phyloP scores from a whole-genome alignment of 2,797 vertebrate genomes.

The Acanthopagrus latus region DNA sequence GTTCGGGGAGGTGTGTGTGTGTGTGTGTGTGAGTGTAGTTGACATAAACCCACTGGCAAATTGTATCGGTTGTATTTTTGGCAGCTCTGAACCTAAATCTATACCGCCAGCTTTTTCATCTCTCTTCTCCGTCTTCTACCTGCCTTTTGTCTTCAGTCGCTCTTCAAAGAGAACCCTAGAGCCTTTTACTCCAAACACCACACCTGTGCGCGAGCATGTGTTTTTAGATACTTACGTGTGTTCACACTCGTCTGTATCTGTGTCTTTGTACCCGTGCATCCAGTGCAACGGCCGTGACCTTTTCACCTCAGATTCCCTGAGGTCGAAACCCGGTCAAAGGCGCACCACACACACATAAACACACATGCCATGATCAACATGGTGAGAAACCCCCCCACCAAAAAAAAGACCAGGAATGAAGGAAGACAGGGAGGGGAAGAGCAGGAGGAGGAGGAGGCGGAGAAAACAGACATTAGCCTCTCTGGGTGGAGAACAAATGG shows the following conservation, averaged over 20 bases:
- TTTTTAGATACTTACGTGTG: constrained; percentile 34
- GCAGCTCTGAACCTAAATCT: constrained; percentile 80
- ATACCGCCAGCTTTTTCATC: constrained; percentile 73
- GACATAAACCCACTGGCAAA: constrained; percentile 78
- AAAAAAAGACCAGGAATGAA: constrained; percentile 51
- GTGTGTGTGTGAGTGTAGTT: constrained; percentile 47
- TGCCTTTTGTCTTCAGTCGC: constrained; percentile 70
- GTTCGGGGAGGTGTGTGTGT: constrained; percentile 24
- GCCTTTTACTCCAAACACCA: constrained; percentile 59
- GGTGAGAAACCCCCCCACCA: constrained; percentile 22
- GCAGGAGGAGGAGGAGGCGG: constrained; percentile 64
- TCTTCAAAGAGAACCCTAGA: constrained; percentile 78
- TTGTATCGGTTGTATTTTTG: constrained; percentile 78
- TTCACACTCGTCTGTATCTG: constrained; percentile 36
- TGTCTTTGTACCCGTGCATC: constrained; percentile 29
- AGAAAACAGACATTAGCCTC: constrained; percentile 80
- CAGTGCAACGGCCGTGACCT: constrained; percentile 64
- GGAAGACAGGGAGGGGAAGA: constrained; percentile 62
- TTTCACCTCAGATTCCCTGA: constrained; percentile 70
- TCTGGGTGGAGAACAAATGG: constrained; percentile 81
- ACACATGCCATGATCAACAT: constrained; percentile 16
- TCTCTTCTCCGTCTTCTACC: constrained; percentile 66
- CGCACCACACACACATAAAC: constrained; percentile 23
- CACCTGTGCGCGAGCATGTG: constrained; percentile 62
- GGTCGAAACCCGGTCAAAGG: constrained; percentile 76